Base-by-base conservation (phyloP, 2,797 vertebrate species). In the Sebastes ruberrimus region DNA sequence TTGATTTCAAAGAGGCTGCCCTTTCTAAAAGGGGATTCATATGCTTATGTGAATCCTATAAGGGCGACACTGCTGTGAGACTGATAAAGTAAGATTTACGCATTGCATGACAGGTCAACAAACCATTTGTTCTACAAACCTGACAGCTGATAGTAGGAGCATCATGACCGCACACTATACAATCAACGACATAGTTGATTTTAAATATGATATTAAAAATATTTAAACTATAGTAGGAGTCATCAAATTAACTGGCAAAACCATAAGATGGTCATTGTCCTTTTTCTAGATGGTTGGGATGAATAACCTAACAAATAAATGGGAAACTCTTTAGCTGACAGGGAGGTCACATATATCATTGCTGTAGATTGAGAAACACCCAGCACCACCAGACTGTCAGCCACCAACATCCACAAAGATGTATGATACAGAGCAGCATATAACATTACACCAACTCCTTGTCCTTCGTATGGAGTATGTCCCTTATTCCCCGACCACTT, bases 401-500 rank as follows among this genome's bases (percentile, higher is more conserved):
- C 38, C 25, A 66, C 35, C 18, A 55, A 7, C 11, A 18, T 69
- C 6, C 10, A 62, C 52, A 18, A 46, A 32, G 6, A 35, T 4
- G 1, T 4, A 65, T 60, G 14, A 33, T 57, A 13, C 13, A 30
- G 4, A 32, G 25, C 11, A 73, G n/a, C 1, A 33, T 66, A 28
- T 59, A 32, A 28, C 25, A 64, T 28, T 42, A 32, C 23, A 79
- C 33, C 33, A 65, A 53, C 30, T 46, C 33, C 18, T 49, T 81
- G 71, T 76, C 46, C 20, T 81, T 71, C 4, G 1, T 33, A 49
- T 13, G 55, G 7, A 81, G 52, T 3, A 22, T 20, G 60, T 83
- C 77, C 33, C 64, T 61, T 30, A 71, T 49, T 67, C 74, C 74
- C 74, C 3, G 70, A 56, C 28, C 71, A 82, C 38, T 81, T 81